A percentile compares a stretch with the other conserved stretches of the same genome.
These are phyloP conservation scores for Bhutanitis thaidina DNA, from an alignment of 2,888 invertebrate genomes.

Conservation along the genomic window DNA sequence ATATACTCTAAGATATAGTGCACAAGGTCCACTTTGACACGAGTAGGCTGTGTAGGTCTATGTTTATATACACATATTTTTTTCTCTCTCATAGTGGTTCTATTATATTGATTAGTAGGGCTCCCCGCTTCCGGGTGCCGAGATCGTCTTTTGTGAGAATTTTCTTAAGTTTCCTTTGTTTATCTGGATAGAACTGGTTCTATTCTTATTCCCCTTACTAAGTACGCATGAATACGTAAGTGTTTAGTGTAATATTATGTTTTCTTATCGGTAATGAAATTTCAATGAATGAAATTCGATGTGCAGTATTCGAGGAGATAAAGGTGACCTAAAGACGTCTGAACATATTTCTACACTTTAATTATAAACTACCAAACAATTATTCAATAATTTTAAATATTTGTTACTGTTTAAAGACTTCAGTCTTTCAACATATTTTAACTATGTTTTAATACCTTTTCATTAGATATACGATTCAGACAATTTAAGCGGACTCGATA, in stretches of 20 bases:
- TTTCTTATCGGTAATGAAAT: no score
- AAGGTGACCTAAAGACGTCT: no score
- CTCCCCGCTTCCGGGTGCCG: slow-evolving; percentile 62
- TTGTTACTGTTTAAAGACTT: no score
- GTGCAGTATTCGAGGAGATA: no score
- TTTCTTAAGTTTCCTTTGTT: slow-evolving; percentile 65
- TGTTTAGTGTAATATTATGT: slow-evolving; percentile 15
- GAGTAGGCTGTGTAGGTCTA: slow-evolving; percentile 19
- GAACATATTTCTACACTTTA: no score
- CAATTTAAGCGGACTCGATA: no score
- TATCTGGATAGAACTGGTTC: slow-evolving; percentile 41
- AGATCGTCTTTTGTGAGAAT: slow-evolving; percentile 62
- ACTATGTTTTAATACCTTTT: no score
- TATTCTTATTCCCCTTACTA: slow-evolving; percentile 36
- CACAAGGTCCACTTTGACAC: slow-evolving; percentile 33
- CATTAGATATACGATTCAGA: no score
- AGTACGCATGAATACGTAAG: slow-evolving; percentile 22
- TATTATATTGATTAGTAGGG: slow-evolving; percentile 79
- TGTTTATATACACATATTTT: slow-evolving; percentile 48
- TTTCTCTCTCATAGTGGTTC: slow-evolving; percentile 78
- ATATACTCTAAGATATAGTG: slow-evolving; percentile 34
- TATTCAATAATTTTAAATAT: no score
- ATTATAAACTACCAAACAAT: no score
- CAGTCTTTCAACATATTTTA: no score
- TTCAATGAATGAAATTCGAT: no score